phyloP scores from a whole-genome alignment of 2,888 invertebrate genomes.

The Acanthoscelides obtectus region DNA sequence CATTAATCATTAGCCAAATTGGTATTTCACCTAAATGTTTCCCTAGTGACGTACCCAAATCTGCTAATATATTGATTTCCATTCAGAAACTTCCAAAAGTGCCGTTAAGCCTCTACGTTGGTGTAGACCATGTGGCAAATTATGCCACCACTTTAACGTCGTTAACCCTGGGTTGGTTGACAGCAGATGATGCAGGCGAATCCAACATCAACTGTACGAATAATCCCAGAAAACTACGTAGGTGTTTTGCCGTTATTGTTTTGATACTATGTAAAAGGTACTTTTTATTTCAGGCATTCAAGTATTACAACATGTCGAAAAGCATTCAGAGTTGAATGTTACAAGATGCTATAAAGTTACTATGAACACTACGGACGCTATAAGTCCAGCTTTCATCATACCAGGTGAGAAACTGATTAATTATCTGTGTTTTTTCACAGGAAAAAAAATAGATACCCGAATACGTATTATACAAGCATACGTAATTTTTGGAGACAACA shows the following conservation, averaged over 20 bases:
- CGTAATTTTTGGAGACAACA: too few relatives aligned
- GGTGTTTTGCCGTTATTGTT: constrained; percentile 12
- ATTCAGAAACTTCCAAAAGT: constrained; percentile 40
- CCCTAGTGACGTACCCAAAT: too few relatives aligned
- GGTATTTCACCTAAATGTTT: too few relatives aligned
- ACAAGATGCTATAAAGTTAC: constrained; percentile 68
- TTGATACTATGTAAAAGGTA: not conserved
- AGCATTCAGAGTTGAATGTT: constrained; percentile 50
- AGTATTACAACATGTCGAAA: constrained; percentile 60
- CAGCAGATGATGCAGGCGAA: constrained; percentile 47
- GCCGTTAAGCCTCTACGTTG: constrained; percentile 57
- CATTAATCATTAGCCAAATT: too few relatives aligned
- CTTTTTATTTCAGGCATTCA: constrained; percentile 37
- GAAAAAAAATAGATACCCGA: too few relatives aligned
- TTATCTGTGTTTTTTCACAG: too few relatives aligned
- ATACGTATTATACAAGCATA: too few relatives aligned
- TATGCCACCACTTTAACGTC: constrained; percentile 56
- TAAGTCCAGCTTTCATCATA: constrained; percentile 79
- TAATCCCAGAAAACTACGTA: constrained; percentile 39
- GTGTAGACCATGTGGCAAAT: constrained; percentile 53
- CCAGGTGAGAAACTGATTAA: constrained; percentile 59
- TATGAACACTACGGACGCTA: constrained; percentile 67
- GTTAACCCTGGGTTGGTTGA: constrained; percentile 59
- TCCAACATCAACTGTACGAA: constrained; percentile 48
- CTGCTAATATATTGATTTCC: constrained; percentile 7